Evolutionary conservation across 2,888 invertebrate species (phyloP).

Genomic region (Orthonevra nobilis): DNA sequence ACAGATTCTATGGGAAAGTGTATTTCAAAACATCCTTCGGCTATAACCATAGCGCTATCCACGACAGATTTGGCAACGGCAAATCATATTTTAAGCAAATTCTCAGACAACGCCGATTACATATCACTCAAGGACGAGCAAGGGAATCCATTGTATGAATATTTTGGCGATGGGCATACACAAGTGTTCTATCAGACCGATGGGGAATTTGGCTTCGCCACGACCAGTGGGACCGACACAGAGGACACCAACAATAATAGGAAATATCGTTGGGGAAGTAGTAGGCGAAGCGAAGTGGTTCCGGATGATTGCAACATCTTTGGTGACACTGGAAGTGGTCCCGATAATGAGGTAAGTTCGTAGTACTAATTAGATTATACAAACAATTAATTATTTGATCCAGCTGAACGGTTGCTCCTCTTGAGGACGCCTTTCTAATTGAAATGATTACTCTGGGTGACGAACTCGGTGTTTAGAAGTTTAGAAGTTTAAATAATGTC

Average conservation of each 20-base stretch:
- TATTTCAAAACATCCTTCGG: conserved; percentile 79
- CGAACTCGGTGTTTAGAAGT: conserved; percentile 3
- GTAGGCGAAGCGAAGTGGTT: conserved; percentile 46
- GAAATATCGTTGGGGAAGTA: conserved; percentile 49
- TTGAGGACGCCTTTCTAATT: conserved; percentile 37
- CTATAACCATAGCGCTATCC: conserved; percentile 77
- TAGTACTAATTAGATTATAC: conserved; percentile 68
- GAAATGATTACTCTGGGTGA: conserved; percentile 15
- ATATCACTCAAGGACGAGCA: conserved; percentile 73
- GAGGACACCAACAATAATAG: conserved; percentile 54
- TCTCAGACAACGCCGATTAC: conserved; percentile 73
- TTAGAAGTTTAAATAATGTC: conserved; percentile 50
- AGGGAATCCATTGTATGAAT: conserved; percentile 74
- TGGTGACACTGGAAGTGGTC: conserved; percentile 57
- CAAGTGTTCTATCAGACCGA: conserved; percentile 43
- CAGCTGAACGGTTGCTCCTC: conserved; percentile 36
- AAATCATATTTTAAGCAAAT: conserved; percentile 73
- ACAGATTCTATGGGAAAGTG: conserved; percentile 79
- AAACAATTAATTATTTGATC: conserved; percentile 68
- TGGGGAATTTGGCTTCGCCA: conserved; percentile 1
- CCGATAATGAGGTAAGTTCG: conserved; percentile 72
- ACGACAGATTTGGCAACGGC: conserved; percentile 77
- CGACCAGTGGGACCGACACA: conserved; percentile 24
- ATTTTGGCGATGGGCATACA: conserved; percentile 65
- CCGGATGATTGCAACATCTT: conserved; percentile 59